Base-by-base conservation (phyloP, 2,797 vertebrate species). In the Xiphorhynchus erythropygius region DNA sequence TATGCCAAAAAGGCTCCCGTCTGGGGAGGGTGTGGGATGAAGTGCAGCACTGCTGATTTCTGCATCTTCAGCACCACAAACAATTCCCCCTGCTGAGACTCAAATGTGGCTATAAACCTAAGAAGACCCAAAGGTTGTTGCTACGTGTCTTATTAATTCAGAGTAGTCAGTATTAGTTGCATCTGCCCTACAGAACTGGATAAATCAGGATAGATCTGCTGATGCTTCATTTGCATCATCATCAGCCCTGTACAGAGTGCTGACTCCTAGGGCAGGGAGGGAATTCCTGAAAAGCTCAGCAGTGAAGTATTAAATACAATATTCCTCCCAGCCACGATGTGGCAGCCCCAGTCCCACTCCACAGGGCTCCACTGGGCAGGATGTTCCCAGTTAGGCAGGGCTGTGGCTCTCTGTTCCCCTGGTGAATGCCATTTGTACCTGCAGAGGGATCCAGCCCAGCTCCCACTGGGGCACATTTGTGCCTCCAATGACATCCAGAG, bases 341-440 rank as follows among this genome's bases (percentile, higher is more conserved):
- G 59, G 90, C 67, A 89, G 46, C 67, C 62, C 39, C 44, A 83
- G 55, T 37, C 69, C 64, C 27, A 44, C 65, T 85, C 88, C 73
- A 86, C 41, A 39, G 50, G 42, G 86, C 65, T 83, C 88, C 73
- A 86, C 41, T 35, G 50, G 42, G 86, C 78, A 94, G 86, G 88
- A 87, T 76, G 69, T 80, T 89, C 62, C 86, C 67, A 90, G 92
- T 89, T 73, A 93, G 80, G 76, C 80, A 78, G 14, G 11, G 73
- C 55, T 79, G 55, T 33, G 69, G 82, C 71, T 95, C 83, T 82
- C 63, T 78, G 50, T 82, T 87, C 49, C 84, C 81, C 41, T 93
- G 92, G 84, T 90, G 84, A 92, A 97, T 59, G 77, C 56, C 68
- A 73, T 76, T 63, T 83, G 35, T 80, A 59, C 50, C 84, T 90